Conservation (phyloP, 1,140 invertebrate species). For the Argopecten irradians region DNA sequence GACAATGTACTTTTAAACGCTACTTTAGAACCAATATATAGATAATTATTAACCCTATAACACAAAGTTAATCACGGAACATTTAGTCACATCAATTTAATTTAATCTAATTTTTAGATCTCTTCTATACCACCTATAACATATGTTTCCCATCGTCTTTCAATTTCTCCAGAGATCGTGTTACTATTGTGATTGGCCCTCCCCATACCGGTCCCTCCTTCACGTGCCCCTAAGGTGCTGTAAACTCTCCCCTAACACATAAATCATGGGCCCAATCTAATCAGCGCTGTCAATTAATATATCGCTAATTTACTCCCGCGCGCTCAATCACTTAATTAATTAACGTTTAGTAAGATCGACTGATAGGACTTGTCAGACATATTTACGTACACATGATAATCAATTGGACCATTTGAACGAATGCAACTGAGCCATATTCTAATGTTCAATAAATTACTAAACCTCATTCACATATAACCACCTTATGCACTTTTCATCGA, state of each 20-base stretch:
- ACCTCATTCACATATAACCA: too few species aligned
- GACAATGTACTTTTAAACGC: neutral
- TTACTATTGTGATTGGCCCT: neutral
- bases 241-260: conserved; percentile 21
- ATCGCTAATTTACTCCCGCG: conserved; percentile 25
- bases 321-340: conserved; percentile 37
- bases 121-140: neutral
- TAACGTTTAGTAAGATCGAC: neutral
- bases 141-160: neutral
- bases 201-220: neutral
- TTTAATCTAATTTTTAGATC: conserved; percentile 1
- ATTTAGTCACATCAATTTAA: neutral
- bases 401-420: too few species aligned
- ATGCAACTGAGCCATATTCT: too few species aligned
- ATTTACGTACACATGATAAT: neutral
- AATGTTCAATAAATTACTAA: too few species aligned
- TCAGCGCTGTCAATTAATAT: neutral
- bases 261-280: neutral
- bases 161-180: neutral
- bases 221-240: neutral
- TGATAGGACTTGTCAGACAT: neutral
- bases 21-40: neutral
- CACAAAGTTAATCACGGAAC: neutral
- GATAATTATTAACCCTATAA: neutral
- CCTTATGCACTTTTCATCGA: too few species aligned